Evolutionary conservation across 1,140 invertebrate genomes (phyloP).

Genomic region (Scaptomyza montana): DNA sequence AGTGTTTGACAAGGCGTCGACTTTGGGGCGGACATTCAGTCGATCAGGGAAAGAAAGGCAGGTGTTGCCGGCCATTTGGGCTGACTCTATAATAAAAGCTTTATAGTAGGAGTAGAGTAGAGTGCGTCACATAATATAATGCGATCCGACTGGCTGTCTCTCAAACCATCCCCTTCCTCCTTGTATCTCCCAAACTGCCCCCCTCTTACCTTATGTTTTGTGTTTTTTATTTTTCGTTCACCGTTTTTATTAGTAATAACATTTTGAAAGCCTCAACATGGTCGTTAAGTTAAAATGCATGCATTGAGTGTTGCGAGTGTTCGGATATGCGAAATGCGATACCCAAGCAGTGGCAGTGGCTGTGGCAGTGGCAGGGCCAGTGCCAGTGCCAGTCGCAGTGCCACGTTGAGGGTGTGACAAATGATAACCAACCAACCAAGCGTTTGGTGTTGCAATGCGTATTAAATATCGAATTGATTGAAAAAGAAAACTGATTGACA

Average conservation of each 20-base stretch:
- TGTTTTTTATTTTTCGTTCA: constrained; percentile 21
- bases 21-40: too few species aligned
- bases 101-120: background rate
- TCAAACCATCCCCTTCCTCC: background rate
- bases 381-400: background rate
- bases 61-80: constrained; percentile 53
- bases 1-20: too few species aligned
- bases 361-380: background rate
- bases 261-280: constrained; percentile 74
- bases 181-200: background rate
- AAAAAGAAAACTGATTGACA: constrained; percentile 78
- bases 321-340: constrained; percentile 39
- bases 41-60: constrained; percentile 17
- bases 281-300: constrained; percentile 66
- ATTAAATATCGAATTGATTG: constrained; percentile 80
- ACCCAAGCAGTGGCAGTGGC: constrained; percentile 15
- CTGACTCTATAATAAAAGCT: constrained; percentile 31
- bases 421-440: constrained; percentile 18
- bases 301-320: constrained; percentile 44
- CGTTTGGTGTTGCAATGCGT: constrained; percentile 25
- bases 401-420: constrained; percentile 8
- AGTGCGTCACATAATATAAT: constrained; percentile 16
- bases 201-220: background rate
- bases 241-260: constrained; percentile 78
- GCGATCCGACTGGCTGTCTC: background rate